These are phyloP conservation scores for Norana najaformis DNA, from an alignment of 2,888 invertebrate genomes.

Conservation along the genomic window DNA sequence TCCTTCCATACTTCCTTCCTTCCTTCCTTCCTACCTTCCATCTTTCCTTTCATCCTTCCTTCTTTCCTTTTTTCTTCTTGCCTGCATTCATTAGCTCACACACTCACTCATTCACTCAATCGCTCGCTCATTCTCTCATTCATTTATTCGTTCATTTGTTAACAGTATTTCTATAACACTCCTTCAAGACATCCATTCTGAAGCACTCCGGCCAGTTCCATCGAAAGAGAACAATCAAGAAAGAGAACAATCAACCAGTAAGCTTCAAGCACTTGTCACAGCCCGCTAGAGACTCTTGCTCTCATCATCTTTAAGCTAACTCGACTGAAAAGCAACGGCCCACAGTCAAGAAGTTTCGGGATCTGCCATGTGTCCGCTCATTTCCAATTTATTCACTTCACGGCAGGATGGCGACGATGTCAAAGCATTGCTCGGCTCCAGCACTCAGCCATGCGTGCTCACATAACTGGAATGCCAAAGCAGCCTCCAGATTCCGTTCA, in stretches of 20 bases:
- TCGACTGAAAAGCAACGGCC: not conserved
- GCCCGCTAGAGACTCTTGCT: not conserved
- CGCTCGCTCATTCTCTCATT: not conserved
- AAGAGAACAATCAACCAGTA: not conserved
- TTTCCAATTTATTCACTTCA: not conserved
- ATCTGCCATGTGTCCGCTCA: not conserved
- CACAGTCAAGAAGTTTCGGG: not conserved
- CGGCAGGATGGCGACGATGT: not conserved
- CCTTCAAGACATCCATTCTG: not conserved
- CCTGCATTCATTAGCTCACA: not conserved
- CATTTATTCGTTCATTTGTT: not conserved
- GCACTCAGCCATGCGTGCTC: not conserved
- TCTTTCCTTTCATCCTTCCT: not conserved
- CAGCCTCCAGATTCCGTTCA: not conserved
- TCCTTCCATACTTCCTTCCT: no score
- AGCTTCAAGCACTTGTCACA: not conserved
- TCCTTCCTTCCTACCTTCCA: no score
- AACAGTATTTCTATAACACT: not conserved
- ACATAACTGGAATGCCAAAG: not conserved
- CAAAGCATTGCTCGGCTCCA: not conserved
- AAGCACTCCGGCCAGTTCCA: no score
- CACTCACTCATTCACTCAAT: not conserved
- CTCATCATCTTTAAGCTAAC: not conserved
- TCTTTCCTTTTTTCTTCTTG: no score
- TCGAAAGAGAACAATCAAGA: not conserved